Evolutionary conservation across 2,113 vertebrate species (phyloP).

Genomic region (Condylura cristata): DNA sequence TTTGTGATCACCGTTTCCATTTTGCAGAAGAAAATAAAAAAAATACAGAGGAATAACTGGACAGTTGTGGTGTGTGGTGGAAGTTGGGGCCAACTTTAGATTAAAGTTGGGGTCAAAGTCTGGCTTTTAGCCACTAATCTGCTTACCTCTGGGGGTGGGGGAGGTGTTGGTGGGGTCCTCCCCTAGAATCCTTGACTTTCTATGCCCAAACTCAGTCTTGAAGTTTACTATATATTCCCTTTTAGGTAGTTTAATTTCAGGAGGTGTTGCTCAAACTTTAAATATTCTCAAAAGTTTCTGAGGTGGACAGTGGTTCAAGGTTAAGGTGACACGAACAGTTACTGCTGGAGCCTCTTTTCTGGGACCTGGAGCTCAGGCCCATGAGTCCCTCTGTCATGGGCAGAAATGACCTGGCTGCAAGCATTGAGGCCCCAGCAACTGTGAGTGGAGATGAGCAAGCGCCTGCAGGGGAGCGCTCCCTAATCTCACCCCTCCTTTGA

Average conservation of each 20-base stretch:
- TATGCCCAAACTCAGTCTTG: background rate
- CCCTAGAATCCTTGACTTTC: background rate
- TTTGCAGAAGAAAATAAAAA: conserved; percentile 9
- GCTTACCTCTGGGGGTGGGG: background rate
- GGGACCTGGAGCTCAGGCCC: background rate
- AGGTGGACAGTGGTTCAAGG: conserved; percentile 4
- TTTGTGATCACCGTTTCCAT: background rate
- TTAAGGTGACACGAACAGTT: background rate
- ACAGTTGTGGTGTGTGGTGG: background rate
- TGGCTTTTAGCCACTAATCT: background rate
- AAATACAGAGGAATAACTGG: background rate
- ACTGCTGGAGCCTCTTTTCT: background rate
- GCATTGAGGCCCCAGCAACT: background rate
- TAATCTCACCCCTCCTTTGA: background rate
- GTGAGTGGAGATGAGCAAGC: background rate
- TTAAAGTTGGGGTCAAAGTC: background rate
- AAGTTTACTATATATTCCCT: background rate
- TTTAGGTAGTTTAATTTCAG: conserved; percentile 23
- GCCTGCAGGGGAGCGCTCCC: background rate
- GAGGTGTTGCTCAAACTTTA: background rate
- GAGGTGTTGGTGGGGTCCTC: background rate
- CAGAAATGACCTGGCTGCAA: background rate
- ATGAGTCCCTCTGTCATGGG: background rate
- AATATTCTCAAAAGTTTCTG: conserved; percentile 21
- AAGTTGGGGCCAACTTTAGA: background rate